These are phyloP conservation scores for Euplagia quadripunctaria DNA, from an alignment of 2,888 invertebrate species.

Conservation along the genomic window DNA sequence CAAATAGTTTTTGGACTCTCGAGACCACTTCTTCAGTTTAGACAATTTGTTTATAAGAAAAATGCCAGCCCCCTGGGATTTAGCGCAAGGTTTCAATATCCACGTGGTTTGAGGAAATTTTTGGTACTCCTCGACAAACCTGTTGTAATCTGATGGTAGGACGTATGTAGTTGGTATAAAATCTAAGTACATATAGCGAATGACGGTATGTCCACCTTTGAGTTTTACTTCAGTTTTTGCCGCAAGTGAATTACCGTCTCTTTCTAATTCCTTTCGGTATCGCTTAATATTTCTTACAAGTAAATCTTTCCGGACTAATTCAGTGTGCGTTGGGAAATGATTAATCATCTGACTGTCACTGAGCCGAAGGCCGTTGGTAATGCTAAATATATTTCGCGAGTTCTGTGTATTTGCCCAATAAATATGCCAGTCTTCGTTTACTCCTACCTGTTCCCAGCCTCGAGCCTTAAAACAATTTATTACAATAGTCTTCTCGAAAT, in stretches of 20 bases:
- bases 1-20: slow-evolving; percentile 94
- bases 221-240: slow-evolving; percentile 89
- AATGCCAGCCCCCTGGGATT: slow-evolving; percentile 98
- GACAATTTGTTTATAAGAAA: slow-evolving; percentile 98
- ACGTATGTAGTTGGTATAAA: slow-evolving; percentile 98
- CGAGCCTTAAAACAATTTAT: slow-evolving; percentile 73
- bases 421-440: slow-evolving; percentile 98
- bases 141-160: slow-evolving; percentile 97
- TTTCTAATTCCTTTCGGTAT: slow-evolving; percentile 96
- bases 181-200: slow-evolving; percentile 92
- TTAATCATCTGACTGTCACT: slow-evolving; percentile 97
- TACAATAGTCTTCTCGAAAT: slow-evolving; percentile 70
- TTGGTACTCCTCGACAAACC: slow-evolving; percentile 98
- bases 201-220: slow-evolving; percentile 88
- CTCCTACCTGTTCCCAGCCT: slow-evolving; percentile 92
- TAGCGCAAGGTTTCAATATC: slow-evolving; percentile 99
- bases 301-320: slow-evolving; percentile 97
- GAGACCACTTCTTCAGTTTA: slow-evolving; percentile 96
- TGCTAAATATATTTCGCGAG: slow-evolving; percentile 94
- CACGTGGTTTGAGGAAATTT: slow-evolving; percentile 98
- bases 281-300: slow-evolving; percentile 98
- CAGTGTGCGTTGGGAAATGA: slow-evolving; percentile 98
- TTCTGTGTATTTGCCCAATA: slow-evolving; percentile 98
- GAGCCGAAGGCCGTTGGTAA: slow-evolving; percentile 72
- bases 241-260: slow-evolving; percentile 95